These are phyloP conservation scores for Spinus pinus DNA, from an alignment of 2,797 vertebrate species.

Conservation along the genomic window DNA sequence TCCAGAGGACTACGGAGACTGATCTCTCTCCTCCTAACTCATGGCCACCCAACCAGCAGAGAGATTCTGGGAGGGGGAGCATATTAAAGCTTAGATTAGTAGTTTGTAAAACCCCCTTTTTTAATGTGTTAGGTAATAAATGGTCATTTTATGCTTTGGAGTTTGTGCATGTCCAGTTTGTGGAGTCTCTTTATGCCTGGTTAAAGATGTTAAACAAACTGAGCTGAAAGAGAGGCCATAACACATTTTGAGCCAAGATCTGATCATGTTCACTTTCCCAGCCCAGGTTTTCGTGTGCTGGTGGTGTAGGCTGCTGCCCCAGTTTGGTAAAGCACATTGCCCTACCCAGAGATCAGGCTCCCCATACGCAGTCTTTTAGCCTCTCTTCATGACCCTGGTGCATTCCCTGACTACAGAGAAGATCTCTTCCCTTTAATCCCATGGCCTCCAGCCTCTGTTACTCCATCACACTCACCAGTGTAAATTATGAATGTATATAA, in stretches of 20 bases:
- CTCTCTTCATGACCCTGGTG: neutral
- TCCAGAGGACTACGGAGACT: fast-evolving
- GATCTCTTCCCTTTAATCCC: neutral
- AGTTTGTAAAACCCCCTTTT: neutral
- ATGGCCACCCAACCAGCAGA: neutral
- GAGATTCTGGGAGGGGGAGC: neutral
- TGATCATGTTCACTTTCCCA: neutral
- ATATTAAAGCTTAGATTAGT: neutral
- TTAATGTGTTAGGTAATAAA: neutral
- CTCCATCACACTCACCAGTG: neutral
- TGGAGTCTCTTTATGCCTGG: neutral
- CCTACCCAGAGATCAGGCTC: neutral
- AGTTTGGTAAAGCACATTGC: neutral
- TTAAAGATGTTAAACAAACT: neutral
- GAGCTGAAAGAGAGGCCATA: neutral
- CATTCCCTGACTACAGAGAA: neutral
- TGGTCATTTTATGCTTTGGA: neutral
- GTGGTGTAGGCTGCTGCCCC: neutral
- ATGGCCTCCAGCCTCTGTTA: neutral
- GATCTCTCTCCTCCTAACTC: fast-evolving
- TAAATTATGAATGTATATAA: neutral
- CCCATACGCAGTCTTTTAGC: neutral
- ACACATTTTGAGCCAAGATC: neutral
- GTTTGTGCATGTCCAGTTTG: neutral
- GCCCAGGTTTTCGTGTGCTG: neutral